Percentiles rank a stretch among this genome's conserved stretches.
Conservation (phyloP, 2,113 vertebrate species). For the Dryoscopus gambensis region DNA sequence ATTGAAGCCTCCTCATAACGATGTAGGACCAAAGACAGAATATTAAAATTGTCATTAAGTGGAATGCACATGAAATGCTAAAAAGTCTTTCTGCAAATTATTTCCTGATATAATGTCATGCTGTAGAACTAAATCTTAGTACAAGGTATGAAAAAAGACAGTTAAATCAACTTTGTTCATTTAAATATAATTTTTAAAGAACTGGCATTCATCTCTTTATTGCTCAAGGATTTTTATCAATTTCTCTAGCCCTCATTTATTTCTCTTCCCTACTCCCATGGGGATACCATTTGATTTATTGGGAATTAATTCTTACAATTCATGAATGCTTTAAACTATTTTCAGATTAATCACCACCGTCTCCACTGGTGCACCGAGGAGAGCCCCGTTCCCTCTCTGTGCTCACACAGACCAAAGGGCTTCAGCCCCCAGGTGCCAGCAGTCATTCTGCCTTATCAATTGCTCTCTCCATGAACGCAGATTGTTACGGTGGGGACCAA, state of each 20-base stretch:
- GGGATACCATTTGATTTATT: conserved; percentile 74
- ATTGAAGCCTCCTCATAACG: conserved; percentile 51
- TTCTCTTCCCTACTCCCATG: conserved; percentile 61
- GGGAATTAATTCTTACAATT: conserved; percentile 72
- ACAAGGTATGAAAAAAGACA: conserved; percentile 66
- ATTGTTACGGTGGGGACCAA: not conserved
- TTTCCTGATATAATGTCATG: conserved; percentile 66
- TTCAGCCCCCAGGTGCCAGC: not conserved
- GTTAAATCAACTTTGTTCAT: conserved; percentile 76
- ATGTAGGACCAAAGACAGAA: conserved; percentile 45
- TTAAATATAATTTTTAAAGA: conserved; percentile 76
- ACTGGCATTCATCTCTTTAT: conserved; percentile 66
- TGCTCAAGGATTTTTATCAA: conserved; percentile 73
- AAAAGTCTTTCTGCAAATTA: conserved; percentile 66
- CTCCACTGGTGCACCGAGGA: not conserved
- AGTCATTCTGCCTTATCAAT: not conserved
- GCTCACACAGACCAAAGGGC: not conserved
- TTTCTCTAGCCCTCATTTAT: conserved; percentile 76
- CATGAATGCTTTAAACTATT: conserved; percentile 72
- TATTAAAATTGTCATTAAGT: conserved; percentile 65
- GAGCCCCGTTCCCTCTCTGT: not conserved
- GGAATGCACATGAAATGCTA: conserved; percentile 46
- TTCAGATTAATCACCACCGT: conserved; percentile 64
- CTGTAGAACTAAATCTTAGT: conserved; percentile 68
- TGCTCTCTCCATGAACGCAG: not conserved